Base-by-base conservation (phyloP, 1,140 invertebrate genomes). In the Heliothis virescens region DNA sequence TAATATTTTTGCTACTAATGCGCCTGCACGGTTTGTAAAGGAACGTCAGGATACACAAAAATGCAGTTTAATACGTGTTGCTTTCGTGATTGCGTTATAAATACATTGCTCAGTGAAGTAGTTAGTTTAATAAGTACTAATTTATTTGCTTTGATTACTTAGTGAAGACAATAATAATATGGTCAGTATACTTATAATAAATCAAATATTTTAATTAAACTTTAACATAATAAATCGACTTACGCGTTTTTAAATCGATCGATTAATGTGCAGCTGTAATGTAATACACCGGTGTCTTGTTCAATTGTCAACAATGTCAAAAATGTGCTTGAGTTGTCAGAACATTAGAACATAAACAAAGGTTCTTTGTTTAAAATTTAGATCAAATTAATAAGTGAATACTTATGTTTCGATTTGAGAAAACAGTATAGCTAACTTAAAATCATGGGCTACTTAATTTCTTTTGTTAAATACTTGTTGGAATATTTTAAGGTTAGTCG, bases 1-100 rank as follows among this genome's bases (percentile, higher is more conserved):
- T 94, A 89, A 90, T 92, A 94, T 88, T 94, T 93, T 89, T 89
- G 90, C 92, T 87, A 90, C 92, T 91, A 93, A 91, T 92, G 92
- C 92, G 91, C 86, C 87, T 88, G 85, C 89, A 93, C 92, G 91
- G 87, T 81, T 89, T 84, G 82, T 87, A 90, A 89, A 87, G 89
- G 87, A 89, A 89, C 82, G 77, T 59, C 86, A 89, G 90, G 89
- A 91, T 87, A 85, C 78, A 86, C 86, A 82, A 92, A 91, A 92
- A 91, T 93, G 92, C 90, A 89, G 87, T 89, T 91, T 82, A 83
- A 75, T 84, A 85, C 67, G 63, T 82, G 83, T 85, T 82, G 83
- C 82, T 69, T 82, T 81, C 71, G 87, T 87, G 88, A 81, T 87
- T 86, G 77, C 79, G 80, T 83, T 83, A 79, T 79, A 79, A 80